Evolutionary conservation across 53 echinoderm and acorn worm genomes (phyloP), one percentile per base, ranked within the genome.

Genomic region (Echinarachnius parma): DNA sequence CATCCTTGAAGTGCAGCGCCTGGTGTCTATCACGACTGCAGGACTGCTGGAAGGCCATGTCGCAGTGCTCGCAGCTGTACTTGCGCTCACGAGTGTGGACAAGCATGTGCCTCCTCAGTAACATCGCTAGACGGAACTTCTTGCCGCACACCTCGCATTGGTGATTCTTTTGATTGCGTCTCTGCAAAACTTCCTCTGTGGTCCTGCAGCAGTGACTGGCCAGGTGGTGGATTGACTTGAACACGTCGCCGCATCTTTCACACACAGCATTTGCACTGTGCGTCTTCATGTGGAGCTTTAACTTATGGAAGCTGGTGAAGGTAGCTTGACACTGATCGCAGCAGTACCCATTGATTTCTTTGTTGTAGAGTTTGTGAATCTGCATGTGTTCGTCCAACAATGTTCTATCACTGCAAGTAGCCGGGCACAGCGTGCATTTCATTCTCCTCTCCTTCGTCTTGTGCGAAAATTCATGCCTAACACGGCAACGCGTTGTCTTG

Each of bases 61-160:
- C 26, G 78, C 78, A 78, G 53, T 28, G 23, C 8, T 21, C 62
- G 63, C 78, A 78, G 28, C 36, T 48, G 64, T 23, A 63, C 29
- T 62, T 62, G 34, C 78, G 48, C 50, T 62, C 78, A 8, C 35
- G 23, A 53, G 62, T 62, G 63, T 78, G 78, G 2, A 63, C 63
- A 25, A 62, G 62, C 31, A 78, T 21, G 53, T 78, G 78, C 4
- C 62, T 62, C 64, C 63, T 54, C 62, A 78, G 26, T 37, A 62
- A 64, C 21, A 62, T 64, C 19, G 62, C 63, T 29, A 62, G 53
- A 37, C 63, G 53, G 20, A 64, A 78, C 64, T 64, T 63, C 63
- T 78, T 78, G 64, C 54, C 36, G 78, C 78, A 78, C 62, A 64
- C 36, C 33, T 64, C 53, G 29, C 78, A 78, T 18, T 30, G 46